Base-by-base conservation (phyloP, 1,140 invertebrate genomes). In the Drosophila ohnishii region DNA sequence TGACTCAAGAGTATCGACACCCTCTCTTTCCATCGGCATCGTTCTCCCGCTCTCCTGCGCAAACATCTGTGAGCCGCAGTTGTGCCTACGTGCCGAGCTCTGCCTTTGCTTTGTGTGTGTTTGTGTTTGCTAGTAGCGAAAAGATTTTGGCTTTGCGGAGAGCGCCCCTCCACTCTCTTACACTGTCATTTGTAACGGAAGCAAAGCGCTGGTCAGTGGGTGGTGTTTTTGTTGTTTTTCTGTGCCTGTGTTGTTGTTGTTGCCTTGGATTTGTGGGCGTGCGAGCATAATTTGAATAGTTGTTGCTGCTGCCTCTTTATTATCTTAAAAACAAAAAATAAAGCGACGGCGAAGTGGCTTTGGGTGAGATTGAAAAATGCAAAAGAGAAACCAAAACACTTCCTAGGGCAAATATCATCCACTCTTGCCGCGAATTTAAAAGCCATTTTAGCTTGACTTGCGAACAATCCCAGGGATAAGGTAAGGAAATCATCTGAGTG, bases 161-260 rank as follows among this genome's bases (percentile, higher is more conserved):
- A 28, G 25, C 25, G 25, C 25, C 25, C 25, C 25, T 28, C 11
- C 13, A 25, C 13, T 13, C 45, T 47, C 45, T 47, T 47, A 47
- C 13, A 35, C 19, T 53, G 32, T 59, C 69, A 78, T 71, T 78
- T 87, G 82, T 87, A 88, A 88, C 83, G 83, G 83, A 87, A 87
- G 83, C 84, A 74, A 88, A 87, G 78, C 77, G 84, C 58, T 78
- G 71, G 69, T 65, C 62, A 65, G 61, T 66, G 45, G 60, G 44
- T 56, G 60, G 71, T 69, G 51, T 65, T 22, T 64, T 64, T 47
- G 59, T 63, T 47, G 57, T 19, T 32, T n/a, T 39, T 40, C 47
- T 11, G 16, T 16, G 56, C 11, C 25, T 58, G 22, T 30, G n/a
- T n/a, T 16, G 8, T 45, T 61, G 60, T 40, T 42, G 11, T 60